A percentile compares a stretch with the other conserved stretches of the same genome.
phyloP scores from a whole-genome alignment of 2,113 vertebrate species.

The Nycticryphes semicollaris region DNA sequence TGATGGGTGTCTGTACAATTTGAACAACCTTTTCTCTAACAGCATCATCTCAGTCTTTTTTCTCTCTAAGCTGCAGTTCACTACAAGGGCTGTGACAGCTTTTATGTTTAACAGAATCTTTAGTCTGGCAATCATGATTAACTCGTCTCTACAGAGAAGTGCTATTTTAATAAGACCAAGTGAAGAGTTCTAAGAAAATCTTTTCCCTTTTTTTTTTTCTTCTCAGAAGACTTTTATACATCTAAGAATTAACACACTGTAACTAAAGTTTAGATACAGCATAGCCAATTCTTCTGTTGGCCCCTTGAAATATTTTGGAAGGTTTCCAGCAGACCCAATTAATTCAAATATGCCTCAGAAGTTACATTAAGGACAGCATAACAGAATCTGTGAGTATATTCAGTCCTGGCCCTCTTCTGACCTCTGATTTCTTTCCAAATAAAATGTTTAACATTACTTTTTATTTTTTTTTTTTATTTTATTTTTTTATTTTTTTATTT shows the following conservation, averaged over 20 bases:
- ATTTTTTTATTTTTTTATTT: neutral
- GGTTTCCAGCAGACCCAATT: constrained; percentile 64
- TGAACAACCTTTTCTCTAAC: constrained; percentile 51
- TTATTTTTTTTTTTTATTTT: neutral
- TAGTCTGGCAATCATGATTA: constrained; percentile 72
- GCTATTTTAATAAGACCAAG: constrained; percentile 65
- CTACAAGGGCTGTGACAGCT: constrained; percentile 60
- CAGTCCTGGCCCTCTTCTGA: constrained; percentile 36
- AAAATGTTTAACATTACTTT: constrained; percentile 28
- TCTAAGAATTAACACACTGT: constrained; percentile 66
- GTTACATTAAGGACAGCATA: constrained; percentile 46
- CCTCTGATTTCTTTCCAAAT: constrained; percentile 58
- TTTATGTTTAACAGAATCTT: constrained; percentile 72
- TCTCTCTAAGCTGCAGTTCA: constrained; percentile 53
- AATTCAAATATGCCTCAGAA: constrained; percentile 71
- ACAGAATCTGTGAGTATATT: constrained; percentile 34
- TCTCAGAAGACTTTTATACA: constrained; percentile 23
- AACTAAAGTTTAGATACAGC: constrained; percentile 53
- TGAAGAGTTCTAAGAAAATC: constrained; percentile 62
- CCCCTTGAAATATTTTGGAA: constrained; percentile 66
- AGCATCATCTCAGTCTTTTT: constrained; percentile 39
- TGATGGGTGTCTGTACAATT: constrained; percentile 31
- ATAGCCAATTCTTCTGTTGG: constrained; percentile 43
- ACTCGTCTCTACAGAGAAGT: constrained; percentile 60
- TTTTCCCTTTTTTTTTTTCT: neutral